phyloP scores from a whole-genome alignment of 2,797 vertebrate species.

The Chelmon rostratus region DNA sequence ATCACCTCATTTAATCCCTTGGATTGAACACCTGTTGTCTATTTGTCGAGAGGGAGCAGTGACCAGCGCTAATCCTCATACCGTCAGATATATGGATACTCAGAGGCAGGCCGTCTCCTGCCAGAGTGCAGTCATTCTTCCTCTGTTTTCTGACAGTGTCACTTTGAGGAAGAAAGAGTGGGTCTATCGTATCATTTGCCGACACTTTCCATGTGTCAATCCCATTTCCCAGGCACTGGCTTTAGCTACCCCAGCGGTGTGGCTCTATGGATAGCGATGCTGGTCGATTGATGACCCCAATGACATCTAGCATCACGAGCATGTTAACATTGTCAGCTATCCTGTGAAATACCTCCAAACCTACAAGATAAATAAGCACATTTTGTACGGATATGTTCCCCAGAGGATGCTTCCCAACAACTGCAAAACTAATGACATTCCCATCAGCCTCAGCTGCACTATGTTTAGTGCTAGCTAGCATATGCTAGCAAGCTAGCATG shows the following conservation, averaged over 20 bases:
- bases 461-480: not conserved
- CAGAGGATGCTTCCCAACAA: not conserved
- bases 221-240: not conserved
- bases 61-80: not conserved
- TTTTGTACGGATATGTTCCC: not conserved
- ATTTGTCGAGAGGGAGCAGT: slow-evolving; percentile 17
- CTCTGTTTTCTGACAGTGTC: not conserved
- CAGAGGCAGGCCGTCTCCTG: not conserved
- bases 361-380: no score
- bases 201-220: not conserved
- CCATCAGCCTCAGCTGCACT: not conserved
- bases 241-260: not conserved
- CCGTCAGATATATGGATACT: not conserved
- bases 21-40: slow-evolving; percentile 9
- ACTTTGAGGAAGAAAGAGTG: not conserved
- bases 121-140: not conserved
- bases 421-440: not conserved
- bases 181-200: not conserved
- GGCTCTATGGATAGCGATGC: not conserved
- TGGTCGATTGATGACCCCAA: not conserved
- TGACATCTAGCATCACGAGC: not conserved
- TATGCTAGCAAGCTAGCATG: no score
- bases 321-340: not conserved
- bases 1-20: slow-evolving; percentile 26
- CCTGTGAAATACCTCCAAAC: not conserved